Conservation (phyloP, 2,888 invertebrate genomes). For the Heliconius erato region DNA sequence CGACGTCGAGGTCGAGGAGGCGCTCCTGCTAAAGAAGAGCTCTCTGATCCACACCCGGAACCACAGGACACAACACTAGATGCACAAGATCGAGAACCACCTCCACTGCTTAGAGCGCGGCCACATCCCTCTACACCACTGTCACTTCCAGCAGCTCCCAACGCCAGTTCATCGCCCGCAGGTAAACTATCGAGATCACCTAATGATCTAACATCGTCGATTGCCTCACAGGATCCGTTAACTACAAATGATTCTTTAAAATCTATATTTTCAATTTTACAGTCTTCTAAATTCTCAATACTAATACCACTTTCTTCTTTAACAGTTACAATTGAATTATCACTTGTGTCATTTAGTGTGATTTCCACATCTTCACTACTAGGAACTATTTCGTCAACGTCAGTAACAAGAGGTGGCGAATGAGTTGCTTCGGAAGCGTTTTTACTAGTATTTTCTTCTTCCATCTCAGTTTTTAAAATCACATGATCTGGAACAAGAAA, state of each 20-base stretch:
- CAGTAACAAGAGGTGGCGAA: conserved; percentile 59
- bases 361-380: conserved; percentile 56
- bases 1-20: conserved; percentile 83
- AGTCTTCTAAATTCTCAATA: conserved; percentile 61
- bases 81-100: conserved; percentile 90
- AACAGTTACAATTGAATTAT: conserved; percentile 55
- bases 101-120: conserved; percentile 89
- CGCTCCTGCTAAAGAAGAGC: conserved; percentile 88
- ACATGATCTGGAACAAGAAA: conserved; percentile 80
- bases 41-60: conserved; percentile 93
- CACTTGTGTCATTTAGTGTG: conserved; percentile 58
- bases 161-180: conserved; percentile 74
- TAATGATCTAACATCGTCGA: conserved; percentile 77
- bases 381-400: conserved; percentile 58
- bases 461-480: conserved; percentile 72
- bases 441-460: conserved; percentile 67
- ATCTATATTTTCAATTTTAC: conserved; percentile 56
- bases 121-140: conserved; percentile 92
- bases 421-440: conserved; percentile 58
- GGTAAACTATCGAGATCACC: conserved; percentile 79
- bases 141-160: conserved; percentile 90
- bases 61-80: conserved; percentile 92
- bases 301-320: conserved; percentile 68
- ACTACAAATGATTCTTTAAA: conserved; percentile 67
- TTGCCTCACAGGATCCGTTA: conserved; percentile 71